These are phyloP conservation scores for Oryzias melastigma DNA, from an alignment of 2,113 vertebrate species.

Conservation along the genomic window DNA sequence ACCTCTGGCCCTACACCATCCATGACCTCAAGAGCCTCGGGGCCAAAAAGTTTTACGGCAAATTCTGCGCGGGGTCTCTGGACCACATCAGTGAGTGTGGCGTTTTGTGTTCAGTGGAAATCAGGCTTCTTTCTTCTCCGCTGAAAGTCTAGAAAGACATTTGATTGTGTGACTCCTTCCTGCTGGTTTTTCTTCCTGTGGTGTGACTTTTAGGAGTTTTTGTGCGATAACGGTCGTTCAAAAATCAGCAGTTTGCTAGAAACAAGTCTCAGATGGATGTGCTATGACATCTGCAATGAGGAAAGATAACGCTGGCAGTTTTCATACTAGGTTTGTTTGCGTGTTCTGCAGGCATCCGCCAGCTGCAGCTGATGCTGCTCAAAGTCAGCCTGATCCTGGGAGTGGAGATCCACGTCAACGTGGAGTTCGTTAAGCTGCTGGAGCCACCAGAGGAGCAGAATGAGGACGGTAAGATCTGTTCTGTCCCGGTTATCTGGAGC, in stretches of 20 bases:
- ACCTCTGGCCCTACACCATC: constrained; percentile 98
- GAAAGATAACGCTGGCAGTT: no score
- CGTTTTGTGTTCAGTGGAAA: neutral
- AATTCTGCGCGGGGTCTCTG: constrained; percentile 95
- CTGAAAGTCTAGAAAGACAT: neutral
- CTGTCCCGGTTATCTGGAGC: neutral
- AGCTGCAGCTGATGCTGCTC: constrained; percentile 94
- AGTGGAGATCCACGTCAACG: constrained; percentile 91
- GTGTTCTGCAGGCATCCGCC: constrained; percentile 81
- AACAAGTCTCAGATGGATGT: no score
- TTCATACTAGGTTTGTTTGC: no score
- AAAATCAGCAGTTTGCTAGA: no score
- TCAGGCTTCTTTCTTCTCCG: neutral
- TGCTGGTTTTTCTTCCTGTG: neutral
- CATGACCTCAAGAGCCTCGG: constrained; percentile 92
- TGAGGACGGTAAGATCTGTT: constrained; percentile 77
- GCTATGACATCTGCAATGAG: no score
- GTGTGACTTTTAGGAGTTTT: no score
- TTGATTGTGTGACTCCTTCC: neutral
- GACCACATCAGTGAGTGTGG: constrained; percentile 97
- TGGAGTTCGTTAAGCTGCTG: constrained; percentile 88
- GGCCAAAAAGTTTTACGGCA: constrained; percentile 97
- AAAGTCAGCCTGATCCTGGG: constrained; percentile 92
- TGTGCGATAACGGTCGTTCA: no score
- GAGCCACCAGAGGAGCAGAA: constrained; percentile 90